These are phyloP conservation scores for Perizoma flavofasciatum DNA, from an alignment of 2,888 invertebrate species.

Conservation along the genomic window DNA sequence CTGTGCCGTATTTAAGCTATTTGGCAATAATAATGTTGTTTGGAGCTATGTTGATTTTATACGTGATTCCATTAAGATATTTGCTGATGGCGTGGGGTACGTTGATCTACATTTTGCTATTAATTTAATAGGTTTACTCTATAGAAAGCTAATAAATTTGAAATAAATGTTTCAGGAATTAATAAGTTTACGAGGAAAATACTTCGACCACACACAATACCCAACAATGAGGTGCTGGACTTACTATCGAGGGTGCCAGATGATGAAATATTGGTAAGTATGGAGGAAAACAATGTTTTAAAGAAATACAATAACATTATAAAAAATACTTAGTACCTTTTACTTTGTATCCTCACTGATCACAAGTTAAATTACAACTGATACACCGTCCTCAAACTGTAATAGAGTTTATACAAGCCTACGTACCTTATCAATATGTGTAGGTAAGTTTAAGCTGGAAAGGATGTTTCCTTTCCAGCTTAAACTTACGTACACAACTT, in stretches of 20 bases:
- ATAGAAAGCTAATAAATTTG: too few species aligned
- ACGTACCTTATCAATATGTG: too few species aligned
- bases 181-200: slow-evolving; percentile 98
- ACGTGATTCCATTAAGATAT: slow-evolving; percentile 94
- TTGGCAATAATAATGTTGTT: slow-evolving; percentile 92
- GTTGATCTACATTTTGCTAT: slow-evolving; percentile 27
- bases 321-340: too few species aligned
- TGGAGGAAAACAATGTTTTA: not conserved
- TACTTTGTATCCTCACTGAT: too few species aligned
- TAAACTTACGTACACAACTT: too few species aligned
- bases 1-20: slow-evolving; percentile 97
- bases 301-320: too few species aligned
- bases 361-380: too few species aligned
- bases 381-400: too few species aligned
- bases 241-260: slow-evolving; percentile 97
- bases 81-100: slow-evolving; percentile 96
- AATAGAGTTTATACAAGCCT: too few species aligned
- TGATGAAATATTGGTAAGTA: slow-evolving; percentile 94
- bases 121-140: too few species aligned
- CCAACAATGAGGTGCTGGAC: slow-evolving; percentile 98
- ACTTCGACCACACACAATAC: slow-evolving; percentile 95
- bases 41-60: slow-evolving; percentile 90
- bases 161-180: slow-evolving; percentile 68
- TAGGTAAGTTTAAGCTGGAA: too few species aligned
- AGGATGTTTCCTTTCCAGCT: too few species aligned